Conservation (phyloP, 2,113 vertebrate genomes). For the Eurypyga helias region DNA sequence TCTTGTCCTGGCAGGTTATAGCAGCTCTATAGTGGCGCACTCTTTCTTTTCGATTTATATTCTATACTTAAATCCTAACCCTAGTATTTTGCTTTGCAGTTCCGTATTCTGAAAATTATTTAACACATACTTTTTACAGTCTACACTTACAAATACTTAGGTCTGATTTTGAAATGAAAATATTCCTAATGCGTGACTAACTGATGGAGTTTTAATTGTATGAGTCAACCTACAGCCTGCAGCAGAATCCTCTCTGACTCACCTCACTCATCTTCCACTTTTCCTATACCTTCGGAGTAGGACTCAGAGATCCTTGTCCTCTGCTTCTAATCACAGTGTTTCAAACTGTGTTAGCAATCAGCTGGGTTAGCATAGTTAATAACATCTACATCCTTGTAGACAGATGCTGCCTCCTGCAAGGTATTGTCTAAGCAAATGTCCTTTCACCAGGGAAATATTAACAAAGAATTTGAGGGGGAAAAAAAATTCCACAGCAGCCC, state of each 20-base stretch:
- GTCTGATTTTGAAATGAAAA: neutral
- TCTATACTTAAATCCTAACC: neutral
- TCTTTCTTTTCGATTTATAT: neutral
- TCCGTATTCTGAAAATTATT: neutral
- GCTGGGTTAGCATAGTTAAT: neutral
- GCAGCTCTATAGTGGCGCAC: neutral
- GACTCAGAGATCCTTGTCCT: neutral
- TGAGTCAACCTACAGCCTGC: neutral
- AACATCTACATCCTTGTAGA: neutral
- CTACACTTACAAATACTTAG: neutral
- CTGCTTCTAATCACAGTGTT: neutral
- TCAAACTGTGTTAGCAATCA: neutral
- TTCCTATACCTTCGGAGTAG: accelerated
- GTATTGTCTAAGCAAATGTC: neutral
- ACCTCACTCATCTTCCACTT: neutral
- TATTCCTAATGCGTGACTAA: neutral
- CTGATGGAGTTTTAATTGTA: neutral
- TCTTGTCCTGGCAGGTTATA: neutral
- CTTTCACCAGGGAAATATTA: constrained; percentile 16
- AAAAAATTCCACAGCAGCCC: neutral
- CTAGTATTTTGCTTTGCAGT: neutral
- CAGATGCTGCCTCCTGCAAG: neutral
- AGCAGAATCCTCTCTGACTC: neutral
- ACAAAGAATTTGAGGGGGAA: neutral
- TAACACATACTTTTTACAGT: neutral